Evolutionary conservation across 2,113 vertebrate genomes (phyloP), one percentile per base, ranked within the genome.

Genomic region (Serinus canaria): DNA sequence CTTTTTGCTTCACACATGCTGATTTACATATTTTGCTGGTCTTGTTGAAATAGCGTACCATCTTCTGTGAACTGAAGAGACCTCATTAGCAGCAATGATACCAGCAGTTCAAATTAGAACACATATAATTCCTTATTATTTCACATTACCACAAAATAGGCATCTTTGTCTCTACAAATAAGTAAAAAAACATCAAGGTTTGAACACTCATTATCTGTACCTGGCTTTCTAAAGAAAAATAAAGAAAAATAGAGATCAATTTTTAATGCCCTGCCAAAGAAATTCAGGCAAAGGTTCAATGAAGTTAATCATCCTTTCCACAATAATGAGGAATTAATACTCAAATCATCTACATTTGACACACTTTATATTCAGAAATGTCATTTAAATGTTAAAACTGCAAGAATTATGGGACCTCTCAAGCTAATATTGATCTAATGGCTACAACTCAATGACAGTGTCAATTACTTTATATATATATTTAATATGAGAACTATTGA

Each of bases 251-350:
- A 35, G 28, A 39, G 55, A 70, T 72, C 55, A 82, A 75, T 92
- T 95, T 89, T 94, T 81, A 86, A 35, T 88, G 46, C 11, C 33
- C 7, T 94, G 41, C 39, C 60, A 77, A 93, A 95, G 37, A 92
- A 84, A 85, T 82, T 68, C 60, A 83, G 27, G 67, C 64, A 43
- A 94, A 85, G 19, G 74, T 86, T 94, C 88, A 80, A 52, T 79
- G 23, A 83, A 73, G 64, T 89, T 94, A 94, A 89, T 93, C 23
- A 77, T 80, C 43, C n/a, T 82, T 92, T 83, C 78, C n/a, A 74
- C 73, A 47, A 66, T 93, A 95, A 91, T 92, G 74, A 95, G 39
- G 30, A 94, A 83, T 80, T 97, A 96, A 87, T 72, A 60, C 59
- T 84, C 73, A 89, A 68, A 79, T 89, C 47, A 88, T 58, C 53